phyloP scores from a whole-genome alignment of 2,888 invertebrate genomes.

The Phasia obesa region DNA sequence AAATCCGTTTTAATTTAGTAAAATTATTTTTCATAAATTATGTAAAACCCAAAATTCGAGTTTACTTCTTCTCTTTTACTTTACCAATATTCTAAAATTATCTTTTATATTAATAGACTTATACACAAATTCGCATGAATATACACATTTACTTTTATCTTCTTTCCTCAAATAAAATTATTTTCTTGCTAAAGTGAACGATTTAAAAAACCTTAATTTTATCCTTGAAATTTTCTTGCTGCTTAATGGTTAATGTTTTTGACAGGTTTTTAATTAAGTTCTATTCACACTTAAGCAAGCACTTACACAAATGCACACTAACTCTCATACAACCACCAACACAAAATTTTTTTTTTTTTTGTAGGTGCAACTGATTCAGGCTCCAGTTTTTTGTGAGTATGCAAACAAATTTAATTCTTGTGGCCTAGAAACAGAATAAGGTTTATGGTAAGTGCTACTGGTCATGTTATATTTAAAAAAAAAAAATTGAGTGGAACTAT shows the following conservation, averaged over 20 bases:
- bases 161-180: not conserved
- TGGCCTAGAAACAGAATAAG: not conserved
- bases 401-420: not conserved
- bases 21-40: too few relatives aligned
- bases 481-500: not conserved
- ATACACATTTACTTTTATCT: too few relatives aligned
- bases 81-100: too few relatives aligned
- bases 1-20: too few relatives aligned
- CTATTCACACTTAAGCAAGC: not conserved
- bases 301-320: not conserved
- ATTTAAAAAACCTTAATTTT: not conserved
- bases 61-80: too few relatives aligned
- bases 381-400: not conserved
- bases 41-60: too few relatives aligned
- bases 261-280: constrained; percentile 17
- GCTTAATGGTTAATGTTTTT: not conserved
- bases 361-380: too few relatives aligned
- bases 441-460: not conserved
- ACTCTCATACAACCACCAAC: not conserved
- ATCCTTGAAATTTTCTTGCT: not conserved
- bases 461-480: not conserved
- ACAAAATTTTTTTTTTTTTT: not conserved
- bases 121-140: too few relatives aligned
- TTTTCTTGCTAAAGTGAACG: not conserved
- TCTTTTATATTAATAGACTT: too few relatives aligned